Conservation (phyloP, 2,797 vertebrate genomes). For the Trichosurus vulpecula region DNA sequence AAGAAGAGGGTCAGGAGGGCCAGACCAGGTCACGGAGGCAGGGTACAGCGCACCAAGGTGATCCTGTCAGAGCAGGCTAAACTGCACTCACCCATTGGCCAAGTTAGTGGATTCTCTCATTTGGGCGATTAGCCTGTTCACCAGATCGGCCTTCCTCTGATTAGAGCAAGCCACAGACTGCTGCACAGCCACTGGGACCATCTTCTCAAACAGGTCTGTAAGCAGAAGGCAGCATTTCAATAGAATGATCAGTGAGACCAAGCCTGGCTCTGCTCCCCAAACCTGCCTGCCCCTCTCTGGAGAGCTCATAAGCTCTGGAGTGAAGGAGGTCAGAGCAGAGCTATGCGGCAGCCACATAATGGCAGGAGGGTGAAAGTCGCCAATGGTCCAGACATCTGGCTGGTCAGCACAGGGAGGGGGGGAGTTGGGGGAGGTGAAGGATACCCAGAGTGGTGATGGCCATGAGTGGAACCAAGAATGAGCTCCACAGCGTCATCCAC, state of each 20-base stretch:
- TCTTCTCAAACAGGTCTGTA: slow-evolving; percentile 98
- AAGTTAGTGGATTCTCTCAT: slow-evolving; percentile 98
- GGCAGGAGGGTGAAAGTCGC: too few species aligned
- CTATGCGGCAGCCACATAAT: too few species aligned
- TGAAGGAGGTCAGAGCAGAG: neutral
- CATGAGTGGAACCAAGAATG: neutral
- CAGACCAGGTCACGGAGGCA: neutral
- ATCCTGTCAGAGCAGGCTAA: neutral
- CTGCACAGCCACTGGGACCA: slow-evolving; percentile 97
- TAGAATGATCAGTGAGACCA: neutral
- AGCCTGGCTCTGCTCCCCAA: neutral
- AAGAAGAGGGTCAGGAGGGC: too few species aligned
- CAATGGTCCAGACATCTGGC: too few species aligned
- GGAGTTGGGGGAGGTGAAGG: too few species aligned
- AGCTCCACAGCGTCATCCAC: neutral
- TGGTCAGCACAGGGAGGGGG: too few species aligned
- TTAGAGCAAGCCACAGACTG: slow-evolving; percentile 91
- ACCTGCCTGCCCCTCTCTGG: neutral
- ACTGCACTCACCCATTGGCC: slow-evolving; percentile 92
- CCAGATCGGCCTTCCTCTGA: slow-evolving; percentile 94
- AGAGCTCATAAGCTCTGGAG: too few species aligned
- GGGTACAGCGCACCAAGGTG: too few species aligned
- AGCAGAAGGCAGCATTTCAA: slow-evolving; percentile 39
- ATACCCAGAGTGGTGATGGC: neutral
- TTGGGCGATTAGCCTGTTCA: slow-evolving; percentile 94